phyloP scores from a whole-genome alignment of 1,140 invertebrate genomes.

The Alviniconcha marisindica region DNA sequence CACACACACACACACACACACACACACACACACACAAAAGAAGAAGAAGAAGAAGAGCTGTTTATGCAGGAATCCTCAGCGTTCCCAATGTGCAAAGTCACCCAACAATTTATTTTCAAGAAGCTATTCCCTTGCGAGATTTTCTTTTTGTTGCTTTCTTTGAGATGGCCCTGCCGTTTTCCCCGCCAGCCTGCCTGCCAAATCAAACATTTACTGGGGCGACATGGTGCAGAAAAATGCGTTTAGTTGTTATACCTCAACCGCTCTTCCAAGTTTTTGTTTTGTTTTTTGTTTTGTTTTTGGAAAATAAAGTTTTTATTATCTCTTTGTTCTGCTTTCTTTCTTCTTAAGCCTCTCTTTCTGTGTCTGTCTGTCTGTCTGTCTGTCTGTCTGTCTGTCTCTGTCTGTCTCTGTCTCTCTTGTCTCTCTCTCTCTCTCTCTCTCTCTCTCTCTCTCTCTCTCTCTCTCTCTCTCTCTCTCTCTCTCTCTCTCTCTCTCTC shows the following conservation, averaged over 20 bases:
- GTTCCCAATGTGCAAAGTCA: too few species aligned
- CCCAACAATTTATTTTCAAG: too few species aligned
- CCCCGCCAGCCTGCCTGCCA: too few species aligned
- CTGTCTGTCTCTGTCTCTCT: background rate
- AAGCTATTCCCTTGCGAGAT: too few species aligned
- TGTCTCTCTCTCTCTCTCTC: background rate
- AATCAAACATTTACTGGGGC: background rate
- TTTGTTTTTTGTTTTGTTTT: too few species aligned
- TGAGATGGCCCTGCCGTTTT: background rate
- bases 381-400: background rate
- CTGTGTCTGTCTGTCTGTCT: background rate
- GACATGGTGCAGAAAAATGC: background rate
- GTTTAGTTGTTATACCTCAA: constrained; percentile 73
- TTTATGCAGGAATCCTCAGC: too few species aligned
- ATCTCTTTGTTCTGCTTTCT: background rate
- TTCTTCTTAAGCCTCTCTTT: background rate
- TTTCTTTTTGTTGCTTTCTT: background rate
- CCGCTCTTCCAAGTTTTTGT: constrained; percentile 77
- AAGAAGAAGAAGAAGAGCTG: too few species aligned
- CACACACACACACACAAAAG: too few species aligned
- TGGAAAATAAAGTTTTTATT: too few species aligned
- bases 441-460: background rate
- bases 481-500: background rate
- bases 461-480: background rate
- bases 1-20: too few species aligned